Evolutionary conservation across 1,140 invertebrate species (phyloP), one percentile per base, ranked within the genome.

Genomic region (Helicorthomorpha holstii): DNA sequence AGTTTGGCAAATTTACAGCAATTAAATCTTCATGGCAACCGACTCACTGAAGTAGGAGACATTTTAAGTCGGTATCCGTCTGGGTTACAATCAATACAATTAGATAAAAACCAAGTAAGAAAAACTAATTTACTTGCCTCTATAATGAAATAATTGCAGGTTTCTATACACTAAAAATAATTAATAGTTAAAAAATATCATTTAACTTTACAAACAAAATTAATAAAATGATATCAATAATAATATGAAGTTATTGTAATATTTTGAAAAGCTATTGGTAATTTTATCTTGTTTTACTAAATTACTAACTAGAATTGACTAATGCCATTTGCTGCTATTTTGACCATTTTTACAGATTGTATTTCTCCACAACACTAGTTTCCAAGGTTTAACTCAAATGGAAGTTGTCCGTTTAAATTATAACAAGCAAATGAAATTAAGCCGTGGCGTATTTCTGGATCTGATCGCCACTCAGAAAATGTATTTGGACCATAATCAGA

Each of bases 331-430:
- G n/a, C n/a, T n/a, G n/a, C n/a, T n/a, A n/a, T n/a, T n/a, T n/a
- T n/a, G n/a, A n/a, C n/a, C n/a, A n/a, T n/a, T n/a, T n/a, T n/a
- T n/a, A n/a, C n/a, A n/a, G n/a, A 75, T 94, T 49, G 75, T 73
- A 21, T 71, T 76, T 4, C 66, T 94, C 25, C 82, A 88, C 63
- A 80, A 82, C 60, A 79, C 81, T 59, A 83, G 84, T 1, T 73
- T 92, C 21, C 67, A 75, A 25, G 81, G 82, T 2, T 84, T 88
- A 64, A 77, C 76, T 1, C 81, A 79, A 54, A 78, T 89, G 16
- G 79, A 86, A 64, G 85, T 88, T 53, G 80, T 90, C 74, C 87
- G 85, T 83, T 67, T 91, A 16, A 79, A 82, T 27, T 78, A 87
- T 65, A 91, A 91, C 64, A 77, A 80, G 59, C 66, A 90, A 44